Evolutionary conservation across 1,140 invertebrate genomes (phyloP), one percentile per base, ranked within the genome.

Genomic region (Hestina assimilis): DNA sequence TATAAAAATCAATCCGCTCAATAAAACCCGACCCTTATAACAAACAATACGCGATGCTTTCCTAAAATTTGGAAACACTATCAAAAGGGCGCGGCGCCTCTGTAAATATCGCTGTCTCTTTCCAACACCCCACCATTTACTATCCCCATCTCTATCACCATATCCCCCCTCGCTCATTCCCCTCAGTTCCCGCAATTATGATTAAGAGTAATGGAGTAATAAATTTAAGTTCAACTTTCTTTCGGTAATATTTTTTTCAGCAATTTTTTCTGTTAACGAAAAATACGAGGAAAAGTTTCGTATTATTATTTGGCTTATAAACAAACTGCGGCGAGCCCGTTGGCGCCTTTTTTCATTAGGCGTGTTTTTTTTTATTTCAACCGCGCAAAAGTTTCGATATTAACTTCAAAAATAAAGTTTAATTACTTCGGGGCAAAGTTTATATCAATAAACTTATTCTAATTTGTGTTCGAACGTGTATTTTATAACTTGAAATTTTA

Each of bases 41-140:
- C 82, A 79, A 83, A 85, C 79, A 85, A 84, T 80, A 75, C 70
- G 58, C 69, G 63, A 35, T 35, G 72, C 82, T 87, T 87, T 87
- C 82, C 84, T 67, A 83, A 87, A 84, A 84, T 87, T 85, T 87
- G 84, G 84, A 87, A 87, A 87, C 83, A 87, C 82, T 87, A 87
- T 85, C 84, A 72, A 70, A 72, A 84, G 80, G 82, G 82, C 75
- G 82, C 67, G 69, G 55, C 43, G 40, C 63, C 31, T 56, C 63
- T 74, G 70, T 73, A 74, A 81, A 83, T 63, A 80, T 57, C 47
- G 20, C 65, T 41, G 17, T 79, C 76, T 46, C 69, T 43, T 35
- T 75, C 67, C 8, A 35, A 14, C 21, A n/a, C 7, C 8, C 57
- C 63, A 50, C 19, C 8, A 26, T 15, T 7, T 4, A 6, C 9